These are phyloP conservation scores for Chloroceryle inda DNA, from an alignment of 2,797 vertebrate genomes.

Conservation along the genomic window DNA sequence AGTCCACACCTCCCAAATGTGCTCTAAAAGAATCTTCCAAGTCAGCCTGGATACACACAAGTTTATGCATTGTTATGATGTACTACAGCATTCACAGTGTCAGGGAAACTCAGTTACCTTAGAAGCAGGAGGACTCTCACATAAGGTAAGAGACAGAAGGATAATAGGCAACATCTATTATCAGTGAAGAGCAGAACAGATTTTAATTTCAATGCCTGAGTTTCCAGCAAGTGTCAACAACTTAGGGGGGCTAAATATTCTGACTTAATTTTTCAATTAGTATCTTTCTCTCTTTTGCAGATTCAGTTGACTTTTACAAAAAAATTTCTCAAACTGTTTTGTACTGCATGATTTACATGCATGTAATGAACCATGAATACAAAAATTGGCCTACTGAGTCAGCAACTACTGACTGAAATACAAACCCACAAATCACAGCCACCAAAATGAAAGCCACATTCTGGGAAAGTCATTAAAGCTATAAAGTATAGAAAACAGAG, in stretches of 20 bases:
- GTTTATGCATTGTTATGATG: background rate
- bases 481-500: background rate
- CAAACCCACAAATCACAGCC: background rate
- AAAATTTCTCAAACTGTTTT: background rate
- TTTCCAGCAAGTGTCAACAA: background rate
- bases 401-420: background rate
- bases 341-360: background rate
- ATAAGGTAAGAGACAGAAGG: background rate
- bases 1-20: background rate
- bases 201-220: background rate
- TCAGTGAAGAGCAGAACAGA: background rate
- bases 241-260: background rate
- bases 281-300: background rate
- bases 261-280: background rate
- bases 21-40: background rate
- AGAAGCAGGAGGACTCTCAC: background rate
- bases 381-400: background rate
- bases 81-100: background rate
- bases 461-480: background rate
- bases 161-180: background rate
- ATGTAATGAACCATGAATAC: background rate
- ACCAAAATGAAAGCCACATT: background rate
- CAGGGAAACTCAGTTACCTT: background rate
- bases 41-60: fast-evolving
- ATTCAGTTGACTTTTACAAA: background rate